phyloP scores from a whole-genome alignment of 92 coral and sea anemone species.

The Bergia puertoricense region DNA sequence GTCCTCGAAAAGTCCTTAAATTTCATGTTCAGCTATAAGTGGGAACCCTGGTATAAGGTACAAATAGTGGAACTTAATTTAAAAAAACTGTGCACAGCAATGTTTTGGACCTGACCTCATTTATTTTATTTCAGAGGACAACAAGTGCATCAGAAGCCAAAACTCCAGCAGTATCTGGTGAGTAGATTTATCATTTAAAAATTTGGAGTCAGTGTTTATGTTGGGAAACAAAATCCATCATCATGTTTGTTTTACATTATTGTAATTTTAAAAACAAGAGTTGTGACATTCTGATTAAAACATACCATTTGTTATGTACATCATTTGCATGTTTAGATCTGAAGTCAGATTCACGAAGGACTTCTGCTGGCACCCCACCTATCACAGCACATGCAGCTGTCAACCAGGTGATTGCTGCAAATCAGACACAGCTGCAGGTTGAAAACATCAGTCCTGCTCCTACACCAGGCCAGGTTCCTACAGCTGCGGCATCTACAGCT shows the following conservation, averaged over 20 bases:
- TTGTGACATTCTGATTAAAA: background rate
- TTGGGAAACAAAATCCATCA: too few species aligned
- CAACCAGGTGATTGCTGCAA: conserved; percentile 26
- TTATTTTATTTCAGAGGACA: conserved; percentile 13
- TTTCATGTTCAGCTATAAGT: too few species aligned
- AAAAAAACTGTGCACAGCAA: background rate
- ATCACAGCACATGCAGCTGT: conserved; percentile 61
- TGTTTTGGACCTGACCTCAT: background rate
- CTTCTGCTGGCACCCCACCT: conserved; percentile 27
- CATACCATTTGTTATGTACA: background rate
- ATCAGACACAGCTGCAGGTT: conserved; percentile 78
- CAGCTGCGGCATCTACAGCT: conserved; percentile 39
- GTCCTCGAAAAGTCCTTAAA: too few species aligned
- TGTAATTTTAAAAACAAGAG: background rate
- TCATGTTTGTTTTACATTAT: background rate
- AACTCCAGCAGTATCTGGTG: conserved; percentile 4
- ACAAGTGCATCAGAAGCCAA: conserved; percentile 38
- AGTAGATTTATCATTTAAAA: background rate
- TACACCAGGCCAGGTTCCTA: conserved; percentile 56
- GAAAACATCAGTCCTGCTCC: conserved; percentile 97
- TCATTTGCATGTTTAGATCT: conserved; percentile 6
- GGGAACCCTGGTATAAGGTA: too few species aligned
- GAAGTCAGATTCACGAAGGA: conserved; percentile 23
- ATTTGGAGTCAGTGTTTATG: too few species aligned
- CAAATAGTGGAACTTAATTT: too few species aligned